phyloP scores from a whole-genome alignment of 2,113 vertebrate genomes.

The Menura novaehollandiae region DNA sequence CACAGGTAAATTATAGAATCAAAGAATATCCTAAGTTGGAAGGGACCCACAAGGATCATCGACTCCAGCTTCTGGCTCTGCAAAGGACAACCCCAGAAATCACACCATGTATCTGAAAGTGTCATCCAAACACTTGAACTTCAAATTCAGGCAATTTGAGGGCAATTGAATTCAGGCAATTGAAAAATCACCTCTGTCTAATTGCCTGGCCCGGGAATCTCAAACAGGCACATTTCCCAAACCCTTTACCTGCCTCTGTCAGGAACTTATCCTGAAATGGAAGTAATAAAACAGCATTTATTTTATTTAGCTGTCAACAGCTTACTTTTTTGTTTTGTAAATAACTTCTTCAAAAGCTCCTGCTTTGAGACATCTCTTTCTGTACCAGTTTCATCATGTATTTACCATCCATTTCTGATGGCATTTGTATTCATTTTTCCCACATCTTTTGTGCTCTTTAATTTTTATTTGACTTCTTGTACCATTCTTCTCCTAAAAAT shows the following conservation, averaged over 20 bases:
- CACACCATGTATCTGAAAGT: background rate
- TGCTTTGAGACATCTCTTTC: background rate
- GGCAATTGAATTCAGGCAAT: background rate
- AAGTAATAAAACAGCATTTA: background rate
- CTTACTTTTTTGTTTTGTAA: background rate
- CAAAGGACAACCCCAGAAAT: background rate
- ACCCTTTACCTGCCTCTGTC: background rate
- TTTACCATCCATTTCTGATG: background rate
- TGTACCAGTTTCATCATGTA: fast-evolving
- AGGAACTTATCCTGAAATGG: background rate
- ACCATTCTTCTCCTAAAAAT: background rate
- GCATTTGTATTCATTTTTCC: background rate
- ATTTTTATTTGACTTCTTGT: background rate
- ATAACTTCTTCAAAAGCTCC: background rate
- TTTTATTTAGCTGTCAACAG: background rate
- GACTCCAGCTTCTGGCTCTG: background rate
- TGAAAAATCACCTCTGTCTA: background rate
- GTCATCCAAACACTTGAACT: background rate
- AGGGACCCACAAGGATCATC: background rate
- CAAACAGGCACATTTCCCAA: background rate
- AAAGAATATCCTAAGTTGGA: background rate
- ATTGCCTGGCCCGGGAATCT: background rate
- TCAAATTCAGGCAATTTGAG: background rate
- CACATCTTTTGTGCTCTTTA: background rate
- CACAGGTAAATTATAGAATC: background rate